Evolutionary conservation across 2,888 invertebrate genomes (phyloP), one percentile per base, ranked within the genome.

Genomic region (Hydraecia micacea): DNA sequence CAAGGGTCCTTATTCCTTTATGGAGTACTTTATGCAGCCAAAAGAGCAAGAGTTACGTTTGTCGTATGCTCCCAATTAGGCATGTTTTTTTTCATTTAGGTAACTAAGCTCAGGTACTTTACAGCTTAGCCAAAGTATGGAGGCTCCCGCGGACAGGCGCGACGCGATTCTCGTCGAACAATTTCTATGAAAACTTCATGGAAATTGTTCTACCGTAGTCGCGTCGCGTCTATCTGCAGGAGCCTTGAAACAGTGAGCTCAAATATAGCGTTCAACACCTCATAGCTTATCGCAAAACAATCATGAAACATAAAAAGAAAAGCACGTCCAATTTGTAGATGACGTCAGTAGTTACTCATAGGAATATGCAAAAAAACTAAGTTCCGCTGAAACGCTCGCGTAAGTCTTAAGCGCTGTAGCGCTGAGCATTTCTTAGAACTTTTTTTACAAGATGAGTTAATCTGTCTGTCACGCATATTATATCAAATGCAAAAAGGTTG

Each of bases 301-400:
- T 55, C 39, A 66, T 11, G n/a, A n/a, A 72, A 28, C 42, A 66
- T 55, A 60, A 65, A 69, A 80, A 68, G 55, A 87, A 82, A 82
- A 76, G 55, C 60, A 42, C n/a, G 18, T 55, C 66, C 39, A 60
- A 62, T 73, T 77, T 39, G 52, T 32, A 55, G 52, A 66, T 87
- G 79, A 85, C 76, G 85, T 88, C 80, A 87, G 6, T 39, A 15
- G 11, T 77, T 82, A 76, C 77, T 88, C 75, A 80, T 77, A 75
- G 67, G 52, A 62, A 46, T 69, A 70, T 42, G 55, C 28, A 85
- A 87, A 86, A 83, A 87, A 87, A 28, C 49, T 0, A 3, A 66
- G 55, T 65, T 77, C 42, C 21, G 67, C 66, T 84, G 66, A 80
- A 80, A 65, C 32, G 69, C 52, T 80, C 70, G 73, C 80, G 70